Evolutionary conservation across 2,113 vertebrate genomes (phyloP).

Genomic region (Apodemus sylvaticus): DNA sequence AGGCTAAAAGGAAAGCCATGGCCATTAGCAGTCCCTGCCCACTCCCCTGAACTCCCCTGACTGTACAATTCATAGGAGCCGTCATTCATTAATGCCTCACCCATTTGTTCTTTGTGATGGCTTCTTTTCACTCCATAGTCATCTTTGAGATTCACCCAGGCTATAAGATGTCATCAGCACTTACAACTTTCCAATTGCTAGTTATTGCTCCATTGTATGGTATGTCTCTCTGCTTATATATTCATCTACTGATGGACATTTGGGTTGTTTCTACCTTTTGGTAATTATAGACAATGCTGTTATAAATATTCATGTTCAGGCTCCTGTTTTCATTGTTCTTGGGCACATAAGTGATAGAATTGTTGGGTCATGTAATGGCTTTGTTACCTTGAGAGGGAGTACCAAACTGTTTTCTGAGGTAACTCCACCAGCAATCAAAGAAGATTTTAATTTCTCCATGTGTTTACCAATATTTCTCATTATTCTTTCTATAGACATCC

Average conservation of each 20-base stretch:
- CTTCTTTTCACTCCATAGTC: not conserved
- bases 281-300: not conserved
- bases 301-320: not conserved
- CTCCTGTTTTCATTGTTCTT: not conserved
- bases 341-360: not conserved
- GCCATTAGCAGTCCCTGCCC: not conserved
- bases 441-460: not conserved
- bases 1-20: not conserved
- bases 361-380: not conserved
- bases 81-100: not conserved
- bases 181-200: conserved; percentile 30
- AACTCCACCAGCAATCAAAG: not conserved
- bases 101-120: not conserved
- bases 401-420: not conserved
- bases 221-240: not conserved
- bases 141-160: not conserved
- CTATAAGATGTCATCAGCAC: not conserved
- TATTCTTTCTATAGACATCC: not conserved
- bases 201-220: not conserved
- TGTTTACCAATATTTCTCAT: conserved; percentile 15
- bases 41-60: not conserved
- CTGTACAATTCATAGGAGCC: not conserved
- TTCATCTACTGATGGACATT: not conserved
- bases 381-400: not conserved
- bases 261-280: not conserved